Evolutionary conservation across 2,888 invertebrate species (phyloP), one percentile per base, ranked within the genome.

Genomic region (Syrphus vitripennis): DNA sequence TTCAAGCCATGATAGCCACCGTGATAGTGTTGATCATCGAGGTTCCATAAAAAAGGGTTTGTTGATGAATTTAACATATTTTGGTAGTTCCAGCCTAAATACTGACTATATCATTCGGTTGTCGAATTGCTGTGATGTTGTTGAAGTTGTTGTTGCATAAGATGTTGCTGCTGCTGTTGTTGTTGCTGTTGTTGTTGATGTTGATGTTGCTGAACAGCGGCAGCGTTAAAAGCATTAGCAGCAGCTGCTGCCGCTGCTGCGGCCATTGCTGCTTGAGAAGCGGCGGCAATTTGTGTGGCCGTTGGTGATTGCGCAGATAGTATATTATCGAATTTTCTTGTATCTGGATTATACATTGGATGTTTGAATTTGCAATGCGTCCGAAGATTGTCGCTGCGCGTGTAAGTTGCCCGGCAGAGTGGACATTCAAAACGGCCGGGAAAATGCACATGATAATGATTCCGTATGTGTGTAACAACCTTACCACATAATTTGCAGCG

Each of bases 381-480:
- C 93, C 97, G 96, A 93, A 97, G 95, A 94, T 97, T 97, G 95
- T 97, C 97, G 93, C 97, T 97, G 94, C 97, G 95, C 92, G 97
- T 97, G 94, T 97, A 97, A 90, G 97, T 97, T 93, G 97, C 97
- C 93, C 96, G 96, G 94, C 97, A 97, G 93, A 97, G 95, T 92
- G 97, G 97, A 93, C 97, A 97, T 95, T 97, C 97, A 94, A 97
- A 97, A 93, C 96, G 95, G 91, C 97, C 97, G 92, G 97, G 97
- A 94, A 97, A 97, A 94, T 97, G 97, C 94, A 97, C 97, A 94
- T 97, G 97, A 94, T 97, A 97, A 95, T 97, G 97, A 95, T 97
- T 97, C 93, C 97, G 95, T 94, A 97, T 97, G 95, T 97, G 97
- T 93, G 97, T 97, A 94, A 97, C 97, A 95, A 97, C 96, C 95